Base-by-base conservation (phyloP, 1,140 invertebrate genomes). In the Rhyacophila brunnea region DNA sequence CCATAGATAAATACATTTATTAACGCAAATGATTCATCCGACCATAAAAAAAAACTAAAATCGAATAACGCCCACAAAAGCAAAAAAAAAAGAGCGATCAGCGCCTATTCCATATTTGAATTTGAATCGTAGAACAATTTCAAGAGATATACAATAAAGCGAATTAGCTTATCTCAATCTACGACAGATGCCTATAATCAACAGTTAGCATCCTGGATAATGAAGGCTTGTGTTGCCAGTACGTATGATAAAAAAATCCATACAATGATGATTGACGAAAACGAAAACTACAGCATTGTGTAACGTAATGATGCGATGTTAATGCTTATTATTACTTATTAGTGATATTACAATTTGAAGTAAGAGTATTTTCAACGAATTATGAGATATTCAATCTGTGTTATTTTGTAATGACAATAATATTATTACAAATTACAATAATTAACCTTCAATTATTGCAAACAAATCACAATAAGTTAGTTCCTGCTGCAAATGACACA, bases 81-180 rank as follows among this genome's bases (percentile, higher is more conserved):
- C 6, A 51, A 40, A 3, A 51, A 42, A 35, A 32, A 44, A 54
- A 54, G 34, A 54, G 28, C 20, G 34, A 45, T 54, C 15, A n/a
- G 19, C 9, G 9, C 23, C n/a, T 18, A 45, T 44, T 9, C 35
- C 18, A 38, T 6, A 44, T 56, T 56, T 15, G 43, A 47, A 44
- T 56, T 56, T 15, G 43, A 47, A 46, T 14, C 14, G 15, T 13
- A 10, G 23, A 28, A 28, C 3, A 28, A 5, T 28, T 28, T 28
- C 9, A 5, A 28, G 1, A 13, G 14, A 32, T 28, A 19, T 17
- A 45, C 23, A 47, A 48, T 47, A 47, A 38, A 40, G 15, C 32
- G 18, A 47, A 46, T 34, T 56, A 51, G 49, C 49, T 19, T 56
- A 46, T 56, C 45, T 14, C 43, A 47, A 55, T 47, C 40, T 11